Evolutionary conservation across 1,140 invertebrate species (phyloP).

Genomic region (Drosophila virilis): DNA sequence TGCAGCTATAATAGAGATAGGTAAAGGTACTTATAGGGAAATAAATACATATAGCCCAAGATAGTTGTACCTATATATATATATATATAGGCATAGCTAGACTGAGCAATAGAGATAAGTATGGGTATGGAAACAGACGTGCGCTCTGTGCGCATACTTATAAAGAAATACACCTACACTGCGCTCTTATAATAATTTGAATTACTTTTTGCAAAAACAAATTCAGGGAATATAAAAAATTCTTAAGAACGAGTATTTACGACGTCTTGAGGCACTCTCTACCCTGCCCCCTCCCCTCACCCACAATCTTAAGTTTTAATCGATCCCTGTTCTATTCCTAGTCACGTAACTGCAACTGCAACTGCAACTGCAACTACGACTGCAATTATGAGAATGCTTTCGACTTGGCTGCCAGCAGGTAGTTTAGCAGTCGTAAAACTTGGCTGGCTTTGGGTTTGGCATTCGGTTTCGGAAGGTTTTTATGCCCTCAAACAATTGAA

Average conservation of each 20-base stretch:
- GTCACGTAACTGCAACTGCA: constrained; percentile 47
- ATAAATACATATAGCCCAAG: too few species aligned
- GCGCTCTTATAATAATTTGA: not conserved
- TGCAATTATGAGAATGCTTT: constrained; percentile 45
- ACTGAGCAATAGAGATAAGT: too few species aligned
- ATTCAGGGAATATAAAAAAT: not conserved
- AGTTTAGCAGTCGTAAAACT: constrained; percentile 50
- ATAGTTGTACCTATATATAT: too few species aligned
- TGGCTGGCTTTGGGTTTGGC: constrained; percentile 19
- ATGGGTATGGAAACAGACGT: too few species aligned
- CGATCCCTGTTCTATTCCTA: constrained; percentile 14
- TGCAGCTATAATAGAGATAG: too few species aligned
- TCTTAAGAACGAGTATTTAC: not conserved
- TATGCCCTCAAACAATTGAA: too few species aligned
- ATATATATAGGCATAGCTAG: too few species aligned
- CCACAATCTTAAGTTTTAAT: not conserved
- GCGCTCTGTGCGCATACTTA: not conserved
- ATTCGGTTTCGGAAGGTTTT: constrained; percentile 5
- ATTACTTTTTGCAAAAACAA: constrained; percentile 1
- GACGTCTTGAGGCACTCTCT: not conserved
- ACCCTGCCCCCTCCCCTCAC: not conserved
- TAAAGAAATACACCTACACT: not conserved
- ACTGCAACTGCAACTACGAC: constrained; percentile 31
- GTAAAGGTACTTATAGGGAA: too few species aligned
- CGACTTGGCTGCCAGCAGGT: constrained; percentile 12